Base-by-base conservation (phyloP, 2,113 vertebrate genomes). In the Carassius auratus region DNA sequence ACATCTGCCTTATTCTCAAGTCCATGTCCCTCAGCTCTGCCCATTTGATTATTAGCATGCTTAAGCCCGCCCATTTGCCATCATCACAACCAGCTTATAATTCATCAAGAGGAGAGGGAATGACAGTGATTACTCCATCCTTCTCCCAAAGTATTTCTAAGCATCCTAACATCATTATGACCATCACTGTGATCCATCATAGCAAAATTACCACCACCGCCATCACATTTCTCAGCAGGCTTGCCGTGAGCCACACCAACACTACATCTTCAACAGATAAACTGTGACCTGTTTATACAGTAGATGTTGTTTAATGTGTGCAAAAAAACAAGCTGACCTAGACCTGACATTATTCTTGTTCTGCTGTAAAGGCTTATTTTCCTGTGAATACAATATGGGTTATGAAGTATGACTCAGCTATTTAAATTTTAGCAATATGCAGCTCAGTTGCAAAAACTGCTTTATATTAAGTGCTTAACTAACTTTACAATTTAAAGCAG, bases 81-180 rank as follows among this genome's bases (percentile, higher is more conserved):
- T 88, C 79, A 64, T 68, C 57, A 86, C 79, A 86, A 84, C 87
- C 87, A 88, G 84, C 80, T 76, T 21, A 68, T 42, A 74, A 57
- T 8, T 48, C 33, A 30, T 80, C 66, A 84, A 71, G 64, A 50
- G 52, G 33, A 68, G 15, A 26, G 33, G 33, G 68, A 57, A 42
- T 30, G 66, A 26, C 80, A 61, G 59, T 86, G 84, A 88, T 83
- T 88, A 88, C 64, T 75, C 84, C 45, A 23, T 71, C 15, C 64
- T 42, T 59, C 62, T 73, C 73, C 83, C 75, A 66, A 48, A 80
- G 38, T 12, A 15, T 66, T 59, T 80, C 14, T 48, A 26, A 81
- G 45, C 78, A 81, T 30, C 26, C 59, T n/a, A 64, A 81, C 57
- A 64, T 4, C 26, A 55, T 45, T 45, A 30, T 64, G 59, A 66